phyloP scores from a whole-genome alignment of 92 coral and sea anemone species.

The Zoanthus sansibaricus region DNA sequence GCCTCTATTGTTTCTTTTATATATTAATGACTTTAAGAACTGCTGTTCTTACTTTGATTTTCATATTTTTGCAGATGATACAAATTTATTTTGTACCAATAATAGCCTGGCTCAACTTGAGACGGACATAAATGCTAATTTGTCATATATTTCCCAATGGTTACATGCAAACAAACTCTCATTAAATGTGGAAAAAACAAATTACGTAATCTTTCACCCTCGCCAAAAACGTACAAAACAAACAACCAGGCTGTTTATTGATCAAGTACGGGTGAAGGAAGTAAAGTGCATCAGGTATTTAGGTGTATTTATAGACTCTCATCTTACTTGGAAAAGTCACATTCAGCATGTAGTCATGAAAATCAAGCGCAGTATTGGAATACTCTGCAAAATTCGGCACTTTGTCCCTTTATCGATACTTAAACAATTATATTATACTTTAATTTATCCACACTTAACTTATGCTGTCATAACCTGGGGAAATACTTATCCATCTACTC shows the following conservation, averaged over 20 bases:
- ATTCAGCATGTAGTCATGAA: not conserved
- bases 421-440: not conserved
- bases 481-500: too few relatives aligned
- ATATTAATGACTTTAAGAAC: not conserved
- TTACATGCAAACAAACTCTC: too few relatives aligned
- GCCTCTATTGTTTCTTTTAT: too few relatives aligned
- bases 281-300: not conserved
- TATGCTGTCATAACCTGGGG: too few relatives aligned
- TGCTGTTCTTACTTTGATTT: not conserved
- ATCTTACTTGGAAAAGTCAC: slow-evolving; percentile 9
- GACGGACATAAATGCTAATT: too few relatives aligned
- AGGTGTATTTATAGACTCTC: slow-evolving; percentile 1
- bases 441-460: too few relatives aligned
- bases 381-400: not conserved
- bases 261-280: not conserved
- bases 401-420: not conserved
- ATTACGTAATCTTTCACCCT: not conserved
- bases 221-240: not conserved
- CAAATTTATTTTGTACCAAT: too few relatives aligned
- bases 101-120: too few relatives aligned
- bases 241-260: too few relatives aligned
- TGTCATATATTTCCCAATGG: too few relatives aligned
- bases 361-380: slow-evolving; percentile 2
- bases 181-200: too few relatives aligned
- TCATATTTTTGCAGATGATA: not conserved